Evolutionary conservation across 2,797 vertebrate genomes (phyloP).

Genomic region (Choloepus didactylus): DNA sequence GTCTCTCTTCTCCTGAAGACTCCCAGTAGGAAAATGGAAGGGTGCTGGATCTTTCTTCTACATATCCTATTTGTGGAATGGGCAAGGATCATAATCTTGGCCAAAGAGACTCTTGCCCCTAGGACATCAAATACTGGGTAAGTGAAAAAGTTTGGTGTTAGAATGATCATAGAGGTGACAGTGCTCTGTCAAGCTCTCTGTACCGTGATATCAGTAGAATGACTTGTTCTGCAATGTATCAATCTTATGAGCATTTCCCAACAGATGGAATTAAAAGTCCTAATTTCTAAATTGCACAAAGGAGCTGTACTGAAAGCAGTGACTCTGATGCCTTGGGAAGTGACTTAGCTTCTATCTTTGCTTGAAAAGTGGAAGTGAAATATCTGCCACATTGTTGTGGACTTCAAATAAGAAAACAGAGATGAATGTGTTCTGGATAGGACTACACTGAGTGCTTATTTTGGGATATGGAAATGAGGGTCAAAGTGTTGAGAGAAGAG

Average conservation of each 20-base stretch:
- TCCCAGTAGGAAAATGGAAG: not conserved
- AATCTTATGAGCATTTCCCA: not conserved
- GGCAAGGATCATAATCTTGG: not conserved
- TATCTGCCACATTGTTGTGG: not conserved
- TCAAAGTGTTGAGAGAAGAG: not conserved
- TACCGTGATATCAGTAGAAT: not conserved
- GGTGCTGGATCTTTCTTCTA: not conserved
- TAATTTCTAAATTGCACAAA: slow-evolving; percentile 1
- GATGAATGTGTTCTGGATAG: not conserved
- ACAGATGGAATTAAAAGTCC: not conserved
- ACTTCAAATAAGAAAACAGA: slow-evolving; percentile 24
- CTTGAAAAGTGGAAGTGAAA: not conserved
- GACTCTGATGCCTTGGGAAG: not conserved
- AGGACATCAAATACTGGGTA: not conserved
- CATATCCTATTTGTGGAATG: not conserved
- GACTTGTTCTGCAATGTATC: not conserved
- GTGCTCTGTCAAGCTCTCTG: not conserved
- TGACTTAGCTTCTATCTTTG: not conserved
- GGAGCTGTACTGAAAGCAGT: not conserved
- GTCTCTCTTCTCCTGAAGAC: not conserved
- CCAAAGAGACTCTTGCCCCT: not conserved
- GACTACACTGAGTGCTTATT: not conserved
- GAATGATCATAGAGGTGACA: not conserved
- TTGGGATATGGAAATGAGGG: not conserved
- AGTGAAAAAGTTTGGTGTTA: not conserved